These are phyloP conservation scores for Microctonus hyperodae DNA, from an alignment of 2,888 invertebrate genomes.

Conservation along the genomic window DNA sequence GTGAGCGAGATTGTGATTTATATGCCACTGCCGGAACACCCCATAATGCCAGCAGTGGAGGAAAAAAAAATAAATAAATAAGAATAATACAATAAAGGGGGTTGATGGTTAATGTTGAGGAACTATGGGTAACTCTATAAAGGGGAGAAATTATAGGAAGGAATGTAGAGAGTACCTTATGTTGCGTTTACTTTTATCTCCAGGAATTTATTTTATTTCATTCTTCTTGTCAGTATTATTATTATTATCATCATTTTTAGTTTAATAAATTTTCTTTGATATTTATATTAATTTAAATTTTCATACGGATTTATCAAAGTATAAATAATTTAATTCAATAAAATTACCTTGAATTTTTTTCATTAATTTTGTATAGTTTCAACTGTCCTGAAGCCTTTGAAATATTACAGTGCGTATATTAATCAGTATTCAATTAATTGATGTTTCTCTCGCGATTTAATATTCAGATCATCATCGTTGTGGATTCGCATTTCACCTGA, in stretches of 20 bases:
- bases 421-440: not conserved
- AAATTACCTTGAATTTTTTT: too few species aligned
- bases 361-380: too few species aligned
- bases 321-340: too few species aligned
- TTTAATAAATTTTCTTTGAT: not conserved
- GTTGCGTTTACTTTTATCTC: conserved; percentile 30
- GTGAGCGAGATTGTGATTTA: conserved; percentile 57
- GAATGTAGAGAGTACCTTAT: conserved; percentile 33
- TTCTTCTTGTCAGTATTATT: not conserved
- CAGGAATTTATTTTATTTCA: conserved; percentile 21
- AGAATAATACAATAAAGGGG: conserved; percentile 25
- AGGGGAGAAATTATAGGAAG: not conserved
- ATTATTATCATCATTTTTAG: too few species aligned
- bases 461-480: not conserved
- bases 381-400: not conserved
- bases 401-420: not conserved
- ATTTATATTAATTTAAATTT: too few species aligned
- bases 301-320: too few species aligned
- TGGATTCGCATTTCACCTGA: conserved; percentile 5
- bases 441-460: not conserved
- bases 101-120: conserved; percentile 41
- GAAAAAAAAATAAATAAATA: conserved; percentile 31
- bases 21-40: conserved; percentile 54
- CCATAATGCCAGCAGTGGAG: conserved; percentile 37
- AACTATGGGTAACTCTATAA: conserved; percentile 38